Evolutionary conservation across 2,888 invertebrate genomes (phyloP).

Genomic region (Monochamus alternatus): DNA sequence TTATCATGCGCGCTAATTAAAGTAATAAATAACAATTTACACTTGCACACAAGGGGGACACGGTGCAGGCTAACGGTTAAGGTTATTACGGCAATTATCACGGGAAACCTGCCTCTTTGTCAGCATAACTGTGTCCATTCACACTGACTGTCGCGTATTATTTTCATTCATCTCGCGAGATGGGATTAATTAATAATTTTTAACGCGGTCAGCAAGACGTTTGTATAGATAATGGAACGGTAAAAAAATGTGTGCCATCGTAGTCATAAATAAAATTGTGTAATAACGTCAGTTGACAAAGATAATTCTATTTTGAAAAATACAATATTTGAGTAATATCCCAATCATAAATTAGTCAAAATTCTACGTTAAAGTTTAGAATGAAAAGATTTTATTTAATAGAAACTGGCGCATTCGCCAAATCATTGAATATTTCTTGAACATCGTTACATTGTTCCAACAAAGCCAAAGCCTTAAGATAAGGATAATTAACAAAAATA

Average conservation of each 20-base stretch:
- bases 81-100: constrained; percentile 37
- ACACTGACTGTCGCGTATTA: constrained; percentile 17
- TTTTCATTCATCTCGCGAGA: constrained; percentile 29
- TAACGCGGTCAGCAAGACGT: constrained; percentile 10
- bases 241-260: constrained; percentile 3
- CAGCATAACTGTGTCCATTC: constrained; percentile 37
- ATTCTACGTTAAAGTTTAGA: too few relatives aligned
- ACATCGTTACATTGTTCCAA: neutral
- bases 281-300: neutral
- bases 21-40: constrained; percentile 26
- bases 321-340: neutral
- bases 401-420: too few relatives aligned
- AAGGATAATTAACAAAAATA: too few relatives aligned
- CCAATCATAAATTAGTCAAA: too few relatives aligned
- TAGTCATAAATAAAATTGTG: neutral
- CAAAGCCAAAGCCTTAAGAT: too few relatives aligned
- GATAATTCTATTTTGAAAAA: neutral
- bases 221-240: constrained; percentile 11
- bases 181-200: constrained; percentile 26
- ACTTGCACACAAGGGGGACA: constrained; percentile 7
- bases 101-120: constrained; percentile 26
- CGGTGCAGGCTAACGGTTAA: constrained; percentile 23
- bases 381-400: too few relatives aligned
- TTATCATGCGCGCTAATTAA: constrained; percentile 12
- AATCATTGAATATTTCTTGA: neutral